Conservation (phyloP, 2,113 vertebrate genomes). For the Chloropsis cyanopogon region DNA sequence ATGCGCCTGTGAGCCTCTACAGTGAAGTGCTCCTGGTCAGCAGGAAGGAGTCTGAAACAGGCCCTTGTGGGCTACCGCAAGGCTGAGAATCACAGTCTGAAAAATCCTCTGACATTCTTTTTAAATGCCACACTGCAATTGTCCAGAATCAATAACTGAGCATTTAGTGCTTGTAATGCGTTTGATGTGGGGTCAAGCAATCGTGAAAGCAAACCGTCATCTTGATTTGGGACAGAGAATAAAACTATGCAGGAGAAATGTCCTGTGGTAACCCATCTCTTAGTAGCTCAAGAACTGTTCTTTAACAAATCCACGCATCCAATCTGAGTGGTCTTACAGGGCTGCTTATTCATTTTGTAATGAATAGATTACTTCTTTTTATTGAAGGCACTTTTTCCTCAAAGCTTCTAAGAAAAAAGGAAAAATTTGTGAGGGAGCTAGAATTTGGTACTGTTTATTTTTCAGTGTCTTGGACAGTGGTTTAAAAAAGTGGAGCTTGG, state of each 20-base stretch:
- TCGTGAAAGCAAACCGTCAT: background rate
- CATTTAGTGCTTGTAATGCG: background rate
- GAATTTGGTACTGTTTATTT: constrained; percentile 20
- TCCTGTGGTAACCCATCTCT: background rate
- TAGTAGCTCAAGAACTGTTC: background rate
- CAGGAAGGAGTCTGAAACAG: background rate
- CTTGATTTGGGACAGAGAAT: constrained; percentile 9
- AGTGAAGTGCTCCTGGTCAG: background rate
- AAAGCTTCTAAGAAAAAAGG: constrained; percentile 26
- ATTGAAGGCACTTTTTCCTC: constrained; percentile 38
- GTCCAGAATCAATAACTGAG: background rate
- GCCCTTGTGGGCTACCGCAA: background rate
- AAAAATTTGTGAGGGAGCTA: constrained; percentile 25
- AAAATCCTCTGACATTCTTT: background rate
- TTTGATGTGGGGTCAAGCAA: background rate
- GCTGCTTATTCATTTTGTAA: background rate
- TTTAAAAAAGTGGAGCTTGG: constrained; percentile 4
- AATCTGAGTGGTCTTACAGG: background rate
- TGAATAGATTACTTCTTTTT: background rate
- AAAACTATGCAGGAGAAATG: background rate
- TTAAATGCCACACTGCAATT: background rate
- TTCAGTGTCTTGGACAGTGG: background rate
- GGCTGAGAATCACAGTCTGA: background rate
- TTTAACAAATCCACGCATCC: background rate
- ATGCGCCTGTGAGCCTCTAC: background rate